Conservation (phyloP, 2,113 vertebrate genomes). For the Oncorhynchus keta region DNA sequence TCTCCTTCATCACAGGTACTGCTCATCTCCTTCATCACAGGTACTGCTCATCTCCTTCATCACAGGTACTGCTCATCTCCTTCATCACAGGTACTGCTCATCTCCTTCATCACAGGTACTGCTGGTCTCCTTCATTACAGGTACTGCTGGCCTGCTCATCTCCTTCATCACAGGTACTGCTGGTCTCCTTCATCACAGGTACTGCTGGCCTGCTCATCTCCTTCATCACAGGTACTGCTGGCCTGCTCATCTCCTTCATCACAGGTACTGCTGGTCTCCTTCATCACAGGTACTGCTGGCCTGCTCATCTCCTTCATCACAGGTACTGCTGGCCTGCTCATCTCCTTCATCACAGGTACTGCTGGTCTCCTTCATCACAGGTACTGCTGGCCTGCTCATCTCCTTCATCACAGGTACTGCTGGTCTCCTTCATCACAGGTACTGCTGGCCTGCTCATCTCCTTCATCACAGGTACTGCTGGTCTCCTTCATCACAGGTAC, state of each 20-base stretch:
- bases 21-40: slow-evolving; percentile 76
- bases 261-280: no score
- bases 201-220: slow-evolving; percentile 75
- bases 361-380: no score
- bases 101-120: slow-evolving; percentile 78
- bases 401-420: no score
- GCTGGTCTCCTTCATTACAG: no score
- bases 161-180: no score
- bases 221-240: slow-evolving; percentile 57
- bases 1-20: slow-evolving; percentile 77
- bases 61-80: slow-evolving; percentile 79
- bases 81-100: slow-evolving; percentile 68
- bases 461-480: no score
- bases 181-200: no score
- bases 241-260: slow-evolving; percentile 76
- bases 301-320: slow-evolving; percentile 76
- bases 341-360: slow-evolving; percentile 78
- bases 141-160: slow-evolving; percentile 71
- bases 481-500: no score
- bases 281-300: slow-evolving; percentile 58
- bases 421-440: no score
- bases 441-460: slow-evolving; percentile 75
- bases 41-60: slow-evolving; percentile 77
- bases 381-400: slow-evolving; percentile 71
- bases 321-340: slow-evolving; percentile 66